Percentiles rank a stretch among this genome's conserved stretches.
Conservation (phyloP, 2,113 vertebrate genomes). For the Macrotis lagotis region DNA sequence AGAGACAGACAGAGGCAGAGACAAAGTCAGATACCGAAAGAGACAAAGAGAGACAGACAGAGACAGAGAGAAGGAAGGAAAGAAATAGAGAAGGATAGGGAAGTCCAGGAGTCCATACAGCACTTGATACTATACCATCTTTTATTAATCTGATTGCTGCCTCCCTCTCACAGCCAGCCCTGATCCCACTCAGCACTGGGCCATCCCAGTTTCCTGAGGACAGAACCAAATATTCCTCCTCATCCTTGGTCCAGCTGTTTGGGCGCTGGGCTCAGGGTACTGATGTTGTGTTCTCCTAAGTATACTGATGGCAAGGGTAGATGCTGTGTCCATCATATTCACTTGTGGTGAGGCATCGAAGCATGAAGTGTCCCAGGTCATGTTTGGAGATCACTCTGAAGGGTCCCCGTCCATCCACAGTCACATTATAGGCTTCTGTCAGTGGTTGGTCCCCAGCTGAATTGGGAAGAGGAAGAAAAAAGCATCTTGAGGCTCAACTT, state of each 20-base stretch:
- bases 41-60: no score
- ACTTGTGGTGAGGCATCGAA: conserved; percentile 87
- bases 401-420: conserved; percentile 81
- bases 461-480: conserved; percentile 11
- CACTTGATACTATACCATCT: neutral
- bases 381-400: conserved; percentile 91
- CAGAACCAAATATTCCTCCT: neutral
- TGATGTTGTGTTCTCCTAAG: conserved; percentile 26
- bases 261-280: no score
- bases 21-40: no score
- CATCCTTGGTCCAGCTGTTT: neutral
- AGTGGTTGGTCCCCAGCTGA: conserved; percentile 87
- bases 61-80: no score
- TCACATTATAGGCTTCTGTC: conserved; percentile 85
- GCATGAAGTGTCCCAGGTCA: conserved; percentile 93
- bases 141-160: neutral
- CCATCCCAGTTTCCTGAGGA: neutral
- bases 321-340: conserved; percentile 88
- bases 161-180: neutral
- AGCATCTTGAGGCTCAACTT: neutral
- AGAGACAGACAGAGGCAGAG: neutral
- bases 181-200: neutral
- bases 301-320: conserved; percentile 88
- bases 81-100: neutral
- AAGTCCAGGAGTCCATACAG: neutral